Conservation (phyloP, 2,113 vertebrate genomes). For the Picathartes gymnocephalus region DNA sequence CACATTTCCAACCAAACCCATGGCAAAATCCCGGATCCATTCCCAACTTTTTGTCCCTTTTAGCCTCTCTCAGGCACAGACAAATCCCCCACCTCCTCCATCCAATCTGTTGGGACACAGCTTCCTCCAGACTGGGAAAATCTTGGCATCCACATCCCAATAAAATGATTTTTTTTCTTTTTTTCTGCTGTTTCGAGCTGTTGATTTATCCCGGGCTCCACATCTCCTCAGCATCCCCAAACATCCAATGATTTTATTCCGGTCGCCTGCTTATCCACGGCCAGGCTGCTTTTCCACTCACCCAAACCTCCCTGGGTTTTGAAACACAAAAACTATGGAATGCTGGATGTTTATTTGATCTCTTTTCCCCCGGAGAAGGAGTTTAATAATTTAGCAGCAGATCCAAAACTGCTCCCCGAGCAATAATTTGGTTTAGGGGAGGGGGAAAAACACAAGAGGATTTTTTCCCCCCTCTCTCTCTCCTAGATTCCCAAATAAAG, state of each 20-base stretch:
- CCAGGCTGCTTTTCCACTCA: constrained; percentile 65
- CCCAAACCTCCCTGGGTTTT: background rate
- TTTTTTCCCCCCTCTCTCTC: background rate
- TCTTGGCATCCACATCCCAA: background rate
- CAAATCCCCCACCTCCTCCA: background rate
- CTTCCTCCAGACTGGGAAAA: background rate
- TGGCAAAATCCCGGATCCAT: background rate
- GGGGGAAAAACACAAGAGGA: background rate
- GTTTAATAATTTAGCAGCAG: constrained; percentile 56
- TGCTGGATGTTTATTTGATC: constrained; percentile 66
- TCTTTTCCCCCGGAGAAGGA: constrained; percentile 33
- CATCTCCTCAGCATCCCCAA: constrained; percentile 21
- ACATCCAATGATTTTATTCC: constrained; percentile 39
- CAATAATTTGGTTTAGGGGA: constrained; percentile 5
- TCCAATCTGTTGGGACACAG: background rate
- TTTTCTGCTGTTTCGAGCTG: background rate
- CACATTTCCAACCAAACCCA: background rate
- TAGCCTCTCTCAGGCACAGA: background rate
- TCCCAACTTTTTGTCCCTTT: background rate
- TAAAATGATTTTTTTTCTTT: background rate
- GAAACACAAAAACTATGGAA: background rate
- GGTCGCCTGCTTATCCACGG: background rate
- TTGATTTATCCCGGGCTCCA: background rate
- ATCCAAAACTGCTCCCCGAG: background rate
- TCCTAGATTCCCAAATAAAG: constrained; percentile 34